Evolutionary conservation across 2,888 invertebrate genomes (phyloP), one percentile per base, ranked within the genome.

Genomic region (Girardia tigrina): DNA sequence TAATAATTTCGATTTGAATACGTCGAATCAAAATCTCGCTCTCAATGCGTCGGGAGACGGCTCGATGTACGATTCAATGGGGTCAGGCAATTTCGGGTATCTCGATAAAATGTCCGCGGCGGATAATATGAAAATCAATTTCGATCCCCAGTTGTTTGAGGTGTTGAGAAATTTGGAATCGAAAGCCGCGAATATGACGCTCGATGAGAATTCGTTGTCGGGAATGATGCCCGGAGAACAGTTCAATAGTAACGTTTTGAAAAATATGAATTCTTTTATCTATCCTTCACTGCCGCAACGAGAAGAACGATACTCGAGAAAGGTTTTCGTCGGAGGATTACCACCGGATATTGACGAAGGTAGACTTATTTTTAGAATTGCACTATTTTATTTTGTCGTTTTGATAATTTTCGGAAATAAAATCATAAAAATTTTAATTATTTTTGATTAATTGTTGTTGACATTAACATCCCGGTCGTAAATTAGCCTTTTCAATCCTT

Each of bases 291-390:
- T 36, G 1, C 56, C 42, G 8, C 42, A 26, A 26, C 4, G 76
- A 56, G 77, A 77, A 27, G 77, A 77, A 29, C 29, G 77, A 1
- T 77, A 70, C 28, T 77, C 76, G 12, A 88, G 95, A 80, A 97
- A 98, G 86, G 98, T 98, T 75, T 98, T 98, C 85, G 95, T 98
- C 56, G 97, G 95, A 0, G 97, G 97, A 0, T 87, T 98, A 79
- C 97, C 97, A 28, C 97, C 97, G 0, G 97, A 98, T 83, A 97
- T 98, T 79, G 95, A 95, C 83, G 97, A 97, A 88, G 90, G 91
- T 91, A 80, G 82, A 75, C 20, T 70, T 20, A n/a, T n/a, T n/a
- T n/a, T n/a, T n/a, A n/a, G n/a, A n/a, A n/a, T n/a, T n/a, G n/a
- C n/a, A n/a, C n/a, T n/a, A n/a, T n/a, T n/a, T n/a, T n/a, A n/a